phyloP scores from a whole-genome alignment of 2,113 vertebrate species.

The Rana temporaria region DNA sequence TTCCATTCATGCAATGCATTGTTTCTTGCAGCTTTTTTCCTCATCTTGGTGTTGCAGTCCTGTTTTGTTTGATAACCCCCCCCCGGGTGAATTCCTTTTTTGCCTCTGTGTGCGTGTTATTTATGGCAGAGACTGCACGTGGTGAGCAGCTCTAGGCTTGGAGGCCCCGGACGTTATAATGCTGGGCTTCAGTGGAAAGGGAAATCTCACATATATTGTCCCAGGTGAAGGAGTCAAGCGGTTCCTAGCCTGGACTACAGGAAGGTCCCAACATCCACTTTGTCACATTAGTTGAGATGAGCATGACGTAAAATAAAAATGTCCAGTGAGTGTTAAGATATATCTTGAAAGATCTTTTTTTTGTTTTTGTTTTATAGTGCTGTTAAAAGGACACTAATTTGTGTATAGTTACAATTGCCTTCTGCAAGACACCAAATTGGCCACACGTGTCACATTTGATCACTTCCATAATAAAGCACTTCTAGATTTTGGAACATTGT shows the following conservation, averaged over 20 bases:
- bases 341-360: slow-evolving; percentile 77
- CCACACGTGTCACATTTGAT: slow-evolving; percentile 40
- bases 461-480: slow-evolving; percentile 41
- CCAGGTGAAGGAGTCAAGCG: slow-evolving; percentile 91
- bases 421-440: slow-evolving; percentile 61
- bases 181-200: slow-evolving; percentile 89
- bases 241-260: slow-evolving; percentile 97
- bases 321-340: slow-evolving; percentile 83
- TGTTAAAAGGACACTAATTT: slow-evolving; percentile 62
- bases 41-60: slow-evolving; percentile 75
- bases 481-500: slow-evolving; percentile 70
- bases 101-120: slow-evolving; percentile 97
- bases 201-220: slow-evolving; percentile 92
- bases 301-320: slow-evolving; percentile 72
- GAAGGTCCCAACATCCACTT: slow-evolving; percentile 90
- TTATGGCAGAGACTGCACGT: slow-evolving; percentile 89
- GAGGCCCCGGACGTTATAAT: slow-evolving; percentile 90
- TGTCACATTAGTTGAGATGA: slow-evolving; percentile 82
- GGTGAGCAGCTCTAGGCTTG: slow-evolving; percentile 93
- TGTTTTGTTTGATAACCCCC: slow-evolving; percentile 72
- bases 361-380: slow-evolving; percentile 65
- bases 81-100: slow-evolving; percentile 93
- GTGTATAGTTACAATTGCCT: slow-evolving; percentile 55
- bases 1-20: too few species aligned
- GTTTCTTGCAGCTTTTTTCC: slow-evolving; percentile 66